phyloP scores from a whole-genome alignment of 2,888 invertebrate genomes.

The Furcula furcula region DNA sequence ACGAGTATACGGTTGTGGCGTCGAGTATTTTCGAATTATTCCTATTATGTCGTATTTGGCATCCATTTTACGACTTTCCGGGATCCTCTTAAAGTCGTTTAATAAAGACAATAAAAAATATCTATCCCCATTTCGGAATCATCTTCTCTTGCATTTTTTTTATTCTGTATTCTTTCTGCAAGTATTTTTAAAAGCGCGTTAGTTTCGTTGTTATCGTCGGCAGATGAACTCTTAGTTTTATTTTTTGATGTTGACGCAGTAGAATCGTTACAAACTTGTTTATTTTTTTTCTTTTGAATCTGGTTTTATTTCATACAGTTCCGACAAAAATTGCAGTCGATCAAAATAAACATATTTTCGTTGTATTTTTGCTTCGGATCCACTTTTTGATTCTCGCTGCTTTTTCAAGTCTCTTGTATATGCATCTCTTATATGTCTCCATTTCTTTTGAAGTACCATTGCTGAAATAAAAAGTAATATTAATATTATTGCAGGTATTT shows the following conservation, averaged over 20 bases:
- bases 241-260: constrained; percentile 9
- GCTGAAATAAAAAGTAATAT: constrained; percentile 10
- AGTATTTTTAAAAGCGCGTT: constrained; percentile 12
- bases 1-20: constrained; percentile 8
- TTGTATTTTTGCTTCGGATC: constrained; percentile 10
- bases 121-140: constrained; percentile 10
- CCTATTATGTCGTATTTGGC: constrained; percentile 10
- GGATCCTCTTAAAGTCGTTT: constrained; percentile 11
- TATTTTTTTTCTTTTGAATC: constrained; percentile 8
- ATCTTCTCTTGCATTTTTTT: constrained; percentile 11
- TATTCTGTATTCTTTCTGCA: constrained; percentile 8
- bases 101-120: constrained; percentile 14
- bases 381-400: constrained; percentile 10
- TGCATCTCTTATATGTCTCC: constrained; percentile 10
- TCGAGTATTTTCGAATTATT: constrained; percentile 11
- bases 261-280: not conserved
- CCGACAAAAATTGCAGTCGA: constrained; percentile 2
- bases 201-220: constrained; percentile 8
- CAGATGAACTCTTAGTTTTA: constrained; percentile 10
- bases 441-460: constrained; percentile 13
- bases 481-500: constrained; percentile 10
- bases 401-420: constrained; percentile 8
- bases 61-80: constrained; percentile 12
- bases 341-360: constrained; percentile 6
- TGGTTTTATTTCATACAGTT: constrained; percentile 3